Percentiles rank a stretch among this genome's conserved stretches.
phyloP scores from a whole-genome alignment of 2,113 vertebrate genomes.

The Desmodus rotundus region DNA sequence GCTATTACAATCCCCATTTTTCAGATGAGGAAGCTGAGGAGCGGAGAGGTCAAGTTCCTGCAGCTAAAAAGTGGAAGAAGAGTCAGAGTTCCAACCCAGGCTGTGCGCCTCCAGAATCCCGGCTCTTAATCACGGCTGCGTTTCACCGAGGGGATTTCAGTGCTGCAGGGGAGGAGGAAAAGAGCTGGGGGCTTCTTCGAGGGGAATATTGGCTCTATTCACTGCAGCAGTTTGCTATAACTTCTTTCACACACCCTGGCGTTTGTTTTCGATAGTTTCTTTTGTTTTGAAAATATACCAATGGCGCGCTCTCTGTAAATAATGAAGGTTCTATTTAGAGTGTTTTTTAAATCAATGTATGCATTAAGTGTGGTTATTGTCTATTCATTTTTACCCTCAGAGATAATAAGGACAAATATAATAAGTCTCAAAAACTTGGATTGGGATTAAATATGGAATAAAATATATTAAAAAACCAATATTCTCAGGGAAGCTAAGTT shows the following conservation, averaged over 20 bases:
- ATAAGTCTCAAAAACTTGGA: background rate
- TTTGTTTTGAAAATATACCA: background rate
- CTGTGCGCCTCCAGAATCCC: background rate
- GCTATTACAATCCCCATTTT: background rate
- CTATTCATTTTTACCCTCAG: background rate
- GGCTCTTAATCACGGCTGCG: fast-evolving
- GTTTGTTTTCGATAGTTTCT: background rate
- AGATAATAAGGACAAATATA: background rate
- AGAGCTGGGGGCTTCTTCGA: background rate
- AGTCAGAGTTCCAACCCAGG: background rate
- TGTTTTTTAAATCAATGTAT: background rate
- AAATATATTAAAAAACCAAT: background rate
- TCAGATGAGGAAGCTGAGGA: background rate
- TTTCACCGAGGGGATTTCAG: background rate
- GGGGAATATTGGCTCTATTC: background rate
- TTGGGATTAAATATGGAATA: background rate
- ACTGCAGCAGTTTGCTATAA: background rate
- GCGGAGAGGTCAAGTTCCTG: background rate
- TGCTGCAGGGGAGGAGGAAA: background rate
- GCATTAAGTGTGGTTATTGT: background rate
- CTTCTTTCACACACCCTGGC: background rate
- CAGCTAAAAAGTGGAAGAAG: too few relatives aligned
- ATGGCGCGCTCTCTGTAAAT: background rate
- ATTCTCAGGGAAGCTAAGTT: background rate
- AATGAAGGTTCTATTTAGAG: background rate